Conservation (phyloP, 37 sponge, comb jelly and placozoan species). For the Beroe forskalii region DNA sequence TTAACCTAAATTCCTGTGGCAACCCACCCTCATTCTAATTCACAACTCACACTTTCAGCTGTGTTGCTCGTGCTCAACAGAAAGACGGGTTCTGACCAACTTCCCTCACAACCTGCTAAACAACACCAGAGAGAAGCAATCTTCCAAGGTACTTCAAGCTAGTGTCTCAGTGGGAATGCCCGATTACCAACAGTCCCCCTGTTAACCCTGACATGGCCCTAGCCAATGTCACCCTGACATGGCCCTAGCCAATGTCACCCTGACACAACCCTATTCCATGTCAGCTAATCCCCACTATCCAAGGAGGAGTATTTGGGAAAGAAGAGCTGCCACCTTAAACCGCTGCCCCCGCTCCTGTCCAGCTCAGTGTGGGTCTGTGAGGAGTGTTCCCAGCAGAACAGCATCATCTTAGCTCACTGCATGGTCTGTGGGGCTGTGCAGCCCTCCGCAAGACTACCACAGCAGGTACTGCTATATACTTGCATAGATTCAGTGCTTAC, state of each 20-base stretch:
- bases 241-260: neutral
- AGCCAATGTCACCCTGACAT: neutral
- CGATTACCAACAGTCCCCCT: too few species aligned
- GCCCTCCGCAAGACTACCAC: too few species aligned
- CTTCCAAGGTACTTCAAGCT: too few species aligned
- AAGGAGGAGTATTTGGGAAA: conserved; percentile 55
- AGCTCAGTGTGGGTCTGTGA: conserved; percentile 30
- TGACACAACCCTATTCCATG: neutral
- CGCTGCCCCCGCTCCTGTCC: conserved; percentile 5
- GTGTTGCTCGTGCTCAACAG: conserved; percentile 4
- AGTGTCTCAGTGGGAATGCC: too few species aligned
- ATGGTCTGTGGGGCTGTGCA: neutral
- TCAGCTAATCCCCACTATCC: neutral
- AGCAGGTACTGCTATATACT: too few species aligned
- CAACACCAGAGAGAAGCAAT: conserved; percentile 22
- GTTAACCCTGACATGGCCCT: too few species aligned
- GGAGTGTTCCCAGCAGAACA: conserved; percentile 9
- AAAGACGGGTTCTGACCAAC: neutral
- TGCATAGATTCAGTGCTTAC: too few species aligned
- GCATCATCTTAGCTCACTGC: conserved; percentile 7
- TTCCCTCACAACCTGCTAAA: conserved; percentile 50
- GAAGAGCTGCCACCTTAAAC: conserved; percentile 38
- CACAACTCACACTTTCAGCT: too few species aligned
- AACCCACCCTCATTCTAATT: too few species aligned
- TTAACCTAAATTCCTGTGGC: neutral